Evolutionary conservation across 2,888 invertebrate genomes (phyloP).

Genomic region (Brachypterus glaber): DNA sequence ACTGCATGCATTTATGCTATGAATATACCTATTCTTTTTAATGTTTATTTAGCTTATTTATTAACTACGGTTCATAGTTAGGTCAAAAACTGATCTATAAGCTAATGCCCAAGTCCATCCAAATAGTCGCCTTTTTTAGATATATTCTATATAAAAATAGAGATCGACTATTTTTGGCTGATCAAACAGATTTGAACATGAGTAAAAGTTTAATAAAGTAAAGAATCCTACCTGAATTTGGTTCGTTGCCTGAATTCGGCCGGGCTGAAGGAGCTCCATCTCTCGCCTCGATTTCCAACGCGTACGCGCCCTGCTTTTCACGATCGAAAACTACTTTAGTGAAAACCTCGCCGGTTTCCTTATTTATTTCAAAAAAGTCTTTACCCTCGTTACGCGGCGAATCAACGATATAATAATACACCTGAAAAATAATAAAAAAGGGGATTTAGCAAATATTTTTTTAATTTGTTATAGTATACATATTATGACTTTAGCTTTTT

Average conservation of each 20-base stretch:
- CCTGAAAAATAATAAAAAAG: too few relatives aligned
- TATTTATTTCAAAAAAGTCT: slow-evolving; percentile 93
- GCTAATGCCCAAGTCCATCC: too few relatives aligned
- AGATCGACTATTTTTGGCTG: not conserved
- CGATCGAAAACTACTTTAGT: slow-evolving; percentile 94
- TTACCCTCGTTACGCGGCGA: slow-evolving; percentile 88
- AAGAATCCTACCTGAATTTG: slow-evolving; percentile 78
- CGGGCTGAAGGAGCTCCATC: slow-evolving; percentile 95
- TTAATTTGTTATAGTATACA: too few relatives aligned
- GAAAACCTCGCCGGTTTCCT: slow-evolving; percentile 90
- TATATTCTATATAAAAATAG: too few relatives aligned
- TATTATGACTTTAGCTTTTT: too few relatives aligned
- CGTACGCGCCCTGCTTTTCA: slow-evolving; percentile 95
- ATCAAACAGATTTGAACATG: not conserved
- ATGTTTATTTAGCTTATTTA: too few relatives aligned
- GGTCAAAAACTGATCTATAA: too few relatives aligned
- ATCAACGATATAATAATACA: slow-evolving; percentile 88
- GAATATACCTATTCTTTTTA: too few relatives aligned
- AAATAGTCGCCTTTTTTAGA: too few relatives aligned
- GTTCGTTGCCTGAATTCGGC: slow-evolving; percentile 86
- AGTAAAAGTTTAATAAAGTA: slow-evolving; percentile 13
- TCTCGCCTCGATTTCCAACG: slow-evolving; percentile 91
- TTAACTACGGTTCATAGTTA: too few relatives aligned
- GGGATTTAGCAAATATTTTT: too few relatives aligned
- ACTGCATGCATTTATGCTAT: too few relatives aligned